Conservation (phyloP, 1,140 invertebrate species). For the Drosophila micromelanica region DNA sequence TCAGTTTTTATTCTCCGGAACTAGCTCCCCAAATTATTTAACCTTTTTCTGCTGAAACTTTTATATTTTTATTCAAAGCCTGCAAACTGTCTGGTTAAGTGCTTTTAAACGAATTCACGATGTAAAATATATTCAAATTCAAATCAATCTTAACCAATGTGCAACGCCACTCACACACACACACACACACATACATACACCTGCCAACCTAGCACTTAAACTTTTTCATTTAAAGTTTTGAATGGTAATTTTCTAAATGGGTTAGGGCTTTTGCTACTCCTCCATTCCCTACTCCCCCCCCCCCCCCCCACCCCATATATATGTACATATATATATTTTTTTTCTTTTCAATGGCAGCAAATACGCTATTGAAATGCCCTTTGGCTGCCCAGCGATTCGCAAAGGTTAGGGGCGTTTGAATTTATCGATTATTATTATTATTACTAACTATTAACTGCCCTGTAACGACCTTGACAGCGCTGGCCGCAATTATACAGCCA, state of each 20-base stretch:
- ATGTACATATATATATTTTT: background rate
- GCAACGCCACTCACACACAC: constrained; percentile 9
- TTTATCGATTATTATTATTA: constrained; percentile 64
- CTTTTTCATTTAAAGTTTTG: constrained; percentile 81
- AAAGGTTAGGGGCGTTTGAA: constrained; percentile 67
- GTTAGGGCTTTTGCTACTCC: background rate
- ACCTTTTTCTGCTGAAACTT: too few species aligned
- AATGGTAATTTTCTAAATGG: constrained; percentile 44
- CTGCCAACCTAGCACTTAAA: constrained; percentile 68
- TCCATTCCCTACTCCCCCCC: too few species aligned
- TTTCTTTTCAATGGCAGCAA: constrained; percentile 30
- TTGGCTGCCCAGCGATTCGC: constrained; percentile 18
- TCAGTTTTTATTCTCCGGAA: too few species aligned
- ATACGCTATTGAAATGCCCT: constrained; percentile 29
- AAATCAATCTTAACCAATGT: constrained; percentile 36
- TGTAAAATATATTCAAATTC: constrained; percentile 1
- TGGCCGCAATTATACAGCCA: constrained; percentile 37
- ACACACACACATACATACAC: constrained; percentile 11
- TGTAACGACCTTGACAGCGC: constrained; percentile 57
- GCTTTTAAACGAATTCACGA: background rate
- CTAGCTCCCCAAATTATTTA: too few species aligned
- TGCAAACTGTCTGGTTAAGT: too few species aligned
- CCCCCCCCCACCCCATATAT: constrained; percentile 36
- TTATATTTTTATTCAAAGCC: too few species aligned
- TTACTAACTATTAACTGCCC: constrained; percentile 59